Evolutionary conservation across 2,888 invertebrate species (phyloP).

Genomic region (Seira sanloemensis): DNA sequence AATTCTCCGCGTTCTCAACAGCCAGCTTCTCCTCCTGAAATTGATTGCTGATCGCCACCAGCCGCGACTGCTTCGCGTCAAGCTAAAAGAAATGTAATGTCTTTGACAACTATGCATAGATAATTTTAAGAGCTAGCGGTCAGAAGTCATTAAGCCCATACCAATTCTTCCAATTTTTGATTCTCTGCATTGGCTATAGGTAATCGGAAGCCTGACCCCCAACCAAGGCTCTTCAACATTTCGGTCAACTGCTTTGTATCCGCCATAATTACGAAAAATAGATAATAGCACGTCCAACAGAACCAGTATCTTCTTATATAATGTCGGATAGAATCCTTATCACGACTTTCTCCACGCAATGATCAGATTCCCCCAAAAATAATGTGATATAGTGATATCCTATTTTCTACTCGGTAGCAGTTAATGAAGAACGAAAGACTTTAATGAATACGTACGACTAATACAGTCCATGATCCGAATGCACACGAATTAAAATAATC

Average conservation of each 20-base stretch:
- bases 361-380: too few species aligned
- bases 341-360: too few species aligned
- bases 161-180: slow-evolving; percentile 78
- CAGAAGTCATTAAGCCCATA: slow-evolving; percentile 75
- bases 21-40: slow-evolving; percentile 29
- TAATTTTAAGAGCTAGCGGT: too few species aligned
- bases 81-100: slow-evolving; percentile 76
- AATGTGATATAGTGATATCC: too few species aligned
- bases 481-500: too few species aligned
- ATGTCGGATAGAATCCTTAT: too few species aligned
- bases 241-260: slow-evolving; percentile 77
- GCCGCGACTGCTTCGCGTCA: slow-evolving; percentile 75
- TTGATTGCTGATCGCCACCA: slow-evolving; percentile 20
- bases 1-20: slow-evolving; percentile 18
- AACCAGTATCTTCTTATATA: too few species aligned
- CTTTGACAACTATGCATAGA: too few species aligned
- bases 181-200: slow-evolving; percentile 89
- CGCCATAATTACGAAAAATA: slow-evolving; percentile 23
- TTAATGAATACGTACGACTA: background rate
- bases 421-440: background rate
- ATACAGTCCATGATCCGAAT: too few species aligned
- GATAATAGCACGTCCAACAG: too few species aligned
- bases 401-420: too few species aligned
- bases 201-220: slow-evolving; percentile 86
- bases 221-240: slow-evolving; percentile 83